Conservation (phyloP, 2,797 vertebrate genomes). For the Jordanella pulchra region DNA sequence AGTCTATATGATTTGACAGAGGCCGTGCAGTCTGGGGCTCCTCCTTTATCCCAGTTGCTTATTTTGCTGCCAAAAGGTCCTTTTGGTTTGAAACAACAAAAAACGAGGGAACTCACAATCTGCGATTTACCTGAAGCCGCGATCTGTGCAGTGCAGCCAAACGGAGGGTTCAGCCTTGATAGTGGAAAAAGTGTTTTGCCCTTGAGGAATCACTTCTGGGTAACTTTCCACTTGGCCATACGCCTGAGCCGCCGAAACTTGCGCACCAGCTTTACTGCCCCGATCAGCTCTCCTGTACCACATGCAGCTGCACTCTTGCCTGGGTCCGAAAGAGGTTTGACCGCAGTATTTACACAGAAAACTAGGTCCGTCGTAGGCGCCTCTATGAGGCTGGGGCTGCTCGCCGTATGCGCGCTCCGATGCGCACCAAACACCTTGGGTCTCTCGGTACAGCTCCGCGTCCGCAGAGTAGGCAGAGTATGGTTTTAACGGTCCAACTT, state of each 20-base stretch:
- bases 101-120: neutral
- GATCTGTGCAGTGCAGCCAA: constrained; percentile 63
- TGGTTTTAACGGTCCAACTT: constrained; percentile 30
- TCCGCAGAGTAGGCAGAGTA: constrained; percentile 23
- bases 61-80: no score
- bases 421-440: constrained; percentile 53
- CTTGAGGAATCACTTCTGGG: constrained; percentile 50
- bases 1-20: neutral
- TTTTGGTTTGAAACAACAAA: neutral
- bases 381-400: constrained; percentile 36
- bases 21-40: neutral
- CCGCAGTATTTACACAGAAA: constrained; percentile 63
- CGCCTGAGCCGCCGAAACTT: constrained; percentile 37
- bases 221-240: constrained; percentile 71
- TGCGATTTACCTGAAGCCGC: constrained; percentile 66
- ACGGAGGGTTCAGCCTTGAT: constrained; percentile 66
- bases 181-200: constrained; percentile 41
- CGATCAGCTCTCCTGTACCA: constrained; percentile 55
- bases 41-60: neutral
- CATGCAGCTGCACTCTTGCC: constrained; percentile 56
- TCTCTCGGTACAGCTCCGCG: constrained; percentile 35
- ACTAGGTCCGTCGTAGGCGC: constrained; percentile 22
- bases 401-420: constrained; percentile 46
- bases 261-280: constrained; percentile 26
- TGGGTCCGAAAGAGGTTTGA: constrained; percentile 36